Evolutionary conservation across 2,888 invertebrate genomes (phyloP), one percentile per base, ranked within the genome.

Genomic region (Macaria notata): DNA sequence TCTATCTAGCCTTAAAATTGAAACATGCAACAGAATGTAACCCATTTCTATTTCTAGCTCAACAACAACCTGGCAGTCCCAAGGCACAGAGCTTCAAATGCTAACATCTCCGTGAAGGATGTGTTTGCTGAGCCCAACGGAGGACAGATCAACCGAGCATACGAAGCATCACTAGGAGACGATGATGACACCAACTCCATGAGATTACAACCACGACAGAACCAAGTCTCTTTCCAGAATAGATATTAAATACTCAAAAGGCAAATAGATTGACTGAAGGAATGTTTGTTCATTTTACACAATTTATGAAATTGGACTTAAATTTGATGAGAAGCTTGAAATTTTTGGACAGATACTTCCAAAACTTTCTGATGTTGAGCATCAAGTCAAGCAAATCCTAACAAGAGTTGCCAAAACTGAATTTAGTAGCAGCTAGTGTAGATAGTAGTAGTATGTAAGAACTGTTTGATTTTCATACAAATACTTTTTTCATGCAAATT

Each of bases 101-200:
- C 95, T 0, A 95, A 95, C 71, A 95, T 95, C 67, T 95, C 95
- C 66, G 95, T 96, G 5, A 96, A 96, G 72, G 96, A 96, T 64
- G 94, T 97, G 0, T 97, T 97, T 70, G 92, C 90, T 3, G 95
- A 95, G 78, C 94, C 94, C 0, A 94, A 93, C 63, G 93, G 93
- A 60, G 96, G 97, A 52, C 96, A 94, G 76, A 90, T 95, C 4
- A 97, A 97, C 83, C 92, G 95, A 68, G 96, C 94, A 3, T 97
- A 95, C 76, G 96, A 96, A 75, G 94, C 93, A 7, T 92, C 93
- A 1, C 68, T 93, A 8, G 89, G 92, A 33, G 94, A 94, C 47
- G 94, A 94, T 31, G 96, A 95, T 54, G 94, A 95, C 66, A 92
- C 92, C 67, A 95, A 95, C 75, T 96, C 96, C 6, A 84, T 96